Percentiles rank a stretch among this genome's conserved stretches.
Conservation (phyloP, 1,140 invertebrate species). For the Pseudomyrmex pallidus region DNA sequence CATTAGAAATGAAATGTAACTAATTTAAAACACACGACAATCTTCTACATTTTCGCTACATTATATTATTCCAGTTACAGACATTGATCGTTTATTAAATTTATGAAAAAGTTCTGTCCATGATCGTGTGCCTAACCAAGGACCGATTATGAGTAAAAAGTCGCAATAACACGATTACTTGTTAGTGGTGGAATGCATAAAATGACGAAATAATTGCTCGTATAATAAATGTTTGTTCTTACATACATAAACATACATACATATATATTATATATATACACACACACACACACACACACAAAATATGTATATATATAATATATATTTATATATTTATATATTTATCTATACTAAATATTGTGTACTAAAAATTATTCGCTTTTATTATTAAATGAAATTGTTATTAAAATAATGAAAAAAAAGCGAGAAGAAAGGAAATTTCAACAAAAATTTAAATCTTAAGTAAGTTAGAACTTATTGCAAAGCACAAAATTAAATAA, state of each 20-base stretch:
- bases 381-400: neutral
- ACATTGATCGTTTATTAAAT: slow-evolving; percentile 1
- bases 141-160: slow-evolving; percentile 11
- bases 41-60: slow-evolving; percentile 2
- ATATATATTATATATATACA: too few relatives aligned
- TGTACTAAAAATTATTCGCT: neutral
- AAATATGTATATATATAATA: slow-evolving; percentile 1
- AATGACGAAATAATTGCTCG: neutral
- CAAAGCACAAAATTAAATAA: slow-evolving; percentile 1
- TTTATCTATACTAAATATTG: neutral
- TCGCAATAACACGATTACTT: slow-evolving; percentile 9
- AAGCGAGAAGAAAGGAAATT: neutral
- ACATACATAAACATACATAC: too few relatives aligned
- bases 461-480: neutral
- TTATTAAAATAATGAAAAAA: slow-evolving; percentile 8
- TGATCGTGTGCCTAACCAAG: slow-evolving; percentile 34
- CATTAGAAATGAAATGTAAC: neutral
- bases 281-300: too few relatives aligned
- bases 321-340: slow-evolving; percentile 1
- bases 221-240: neutral
- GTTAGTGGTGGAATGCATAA: slow-evolving; percentile 30
- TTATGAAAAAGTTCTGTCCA: slow-evolving; percentile 31
- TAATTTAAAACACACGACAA: slow-evolving; percentile 17
- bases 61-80: slow-evolving; percentile 23
- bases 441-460: neutral